These are phyloP conservation scores for Etheostoma spectabile DNA, from an alignment of 2,113 vertebrate genomes.

Conservation along the genomic window DNA sequence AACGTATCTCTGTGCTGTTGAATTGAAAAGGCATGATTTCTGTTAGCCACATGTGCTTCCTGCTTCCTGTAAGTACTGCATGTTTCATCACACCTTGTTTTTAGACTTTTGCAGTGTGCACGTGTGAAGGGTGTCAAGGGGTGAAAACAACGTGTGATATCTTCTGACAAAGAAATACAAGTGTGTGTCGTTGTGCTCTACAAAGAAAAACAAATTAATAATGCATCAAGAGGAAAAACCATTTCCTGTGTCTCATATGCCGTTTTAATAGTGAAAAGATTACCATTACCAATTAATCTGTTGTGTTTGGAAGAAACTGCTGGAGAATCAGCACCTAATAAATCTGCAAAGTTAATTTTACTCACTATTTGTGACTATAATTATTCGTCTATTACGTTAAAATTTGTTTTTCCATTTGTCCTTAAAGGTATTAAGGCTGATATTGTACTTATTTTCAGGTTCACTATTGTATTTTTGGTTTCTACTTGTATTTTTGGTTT, in stretches of 20 bases:
- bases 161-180: slow-evolving; percentile 1
- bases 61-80: slow-evolving; percentile 42
- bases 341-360: background rate
- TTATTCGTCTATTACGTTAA: background rate
- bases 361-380: background rate
- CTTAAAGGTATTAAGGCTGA: too few species aligned
- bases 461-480: too few species aligned
- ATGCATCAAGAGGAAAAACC: slow-evolving; percentile 13
- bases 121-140: background rate
- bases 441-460: too few species aligned
- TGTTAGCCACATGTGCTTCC: background rate
- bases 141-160: slow-evolving; percentile 30
- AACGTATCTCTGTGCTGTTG: background rate
- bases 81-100: background rate
- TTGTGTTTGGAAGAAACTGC: background rate
- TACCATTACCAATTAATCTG: background rate
- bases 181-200: background rate
- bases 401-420: background rate
- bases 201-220: slow-evolving; percentile 1
- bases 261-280: background rate
- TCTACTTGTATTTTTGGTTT: too few species aligned
- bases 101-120: background rate
- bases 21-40: background rate
- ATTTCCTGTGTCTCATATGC: slow-evolving; percentile 16
- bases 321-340: background rate